Evolutionary conservation across 2,113 vertebrate species (phyloP).

Genomic region (Chionodraco myersi): DNA sequence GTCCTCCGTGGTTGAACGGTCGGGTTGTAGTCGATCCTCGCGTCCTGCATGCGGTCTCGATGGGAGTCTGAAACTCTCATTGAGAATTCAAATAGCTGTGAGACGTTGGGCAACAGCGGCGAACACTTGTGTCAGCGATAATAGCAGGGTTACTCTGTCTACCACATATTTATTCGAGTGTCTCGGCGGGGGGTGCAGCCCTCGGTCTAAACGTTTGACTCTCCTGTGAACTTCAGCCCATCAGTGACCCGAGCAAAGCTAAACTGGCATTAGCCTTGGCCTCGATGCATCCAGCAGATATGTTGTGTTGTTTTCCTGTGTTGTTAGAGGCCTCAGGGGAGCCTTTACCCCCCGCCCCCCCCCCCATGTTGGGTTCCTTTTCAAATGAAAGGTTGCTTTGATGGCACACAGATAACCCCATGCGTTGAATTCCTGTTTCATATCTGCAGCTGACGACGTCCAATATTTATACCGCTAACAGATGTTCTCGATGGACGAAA

Average conservation of each 20-base stretch:
- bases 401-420: slow-evolving; percentile 45
- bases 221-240: slow-evolving; percentile 27
- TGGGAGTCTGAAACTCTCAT: slow-evolving; percentile 37
- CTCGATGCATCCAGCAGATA: slow-evolving; percentile 22
- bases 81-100: slow-evolving; percentile 30
- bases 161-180: slow-evolving; percentile 48
- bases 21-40: slow-evolving; percentile 48
- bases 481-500: too few relatives aligned
- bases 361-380: slow-evolving; percentile 9
- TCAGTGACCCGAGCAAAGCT: slow-evolving; percentile 23
- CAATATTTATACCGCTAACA: slow-evolving; percentile 36
- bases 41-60: slow-evolving; percentile 50
- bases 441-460: slow-evolving; percentile 12
- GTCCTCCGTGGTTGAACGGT: slow-evolving; percentile 36
- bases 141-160: slow-evolving; percentile 44
- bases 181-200: slow-evolving; percentile 11
- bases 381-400: slow-evolving; percentile 42
- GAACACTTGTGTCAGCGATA: slow-evolving; percentile 55
- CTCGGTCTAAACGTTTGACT: slow-evolving; percentile 38
- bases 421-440: slow-evolving; percentile 27
- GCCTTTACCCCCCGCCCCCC: neutral
- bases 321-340: neutral
- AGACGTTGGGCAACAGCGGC: slow-evolving; percentile 14
- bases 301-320: slow-evolving; percentile 19
- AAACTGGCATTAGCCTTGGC: slow-evolving; percentile 35